These are phyloP conservation scores for Platerodrilus igneus DNA, from an alignment of 2,888 invertebrate species.

Conservation along the genomic window DNA sequence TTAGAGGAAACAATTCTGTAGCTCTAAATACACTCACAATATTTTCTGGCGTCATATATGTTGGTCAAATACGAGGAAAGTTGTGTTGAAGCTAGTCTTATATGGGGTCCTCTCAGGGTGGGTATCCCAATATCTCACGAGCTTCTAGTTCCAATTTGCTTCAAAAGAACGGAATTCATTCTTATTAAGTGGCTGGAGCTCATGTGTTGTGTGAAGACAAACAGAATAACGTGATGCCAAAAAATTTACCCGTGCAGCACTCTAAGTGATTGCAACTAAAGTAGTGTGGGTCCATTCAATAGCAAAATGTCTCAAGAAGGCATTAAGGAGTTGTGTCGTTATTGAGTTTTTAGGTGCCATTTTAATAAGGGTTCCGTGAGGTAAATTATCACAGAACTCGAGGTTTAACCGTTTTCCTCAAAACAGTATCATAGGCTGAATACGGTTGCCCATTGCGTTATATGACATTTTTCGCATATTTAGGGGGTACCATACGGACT, in stretches of 20 bases:
- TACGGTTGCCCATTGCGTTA: not conserved
- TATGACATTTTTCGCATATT: not conserved
- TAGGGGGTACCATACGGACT: not conserved
- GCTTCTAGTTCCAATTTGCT: conserved; percentile 1
- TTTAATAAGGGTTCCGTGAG: not conserved
- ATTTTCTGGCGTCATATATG: conserved; percentile 5
- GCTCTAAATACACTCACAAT: conserved; percentile 2
- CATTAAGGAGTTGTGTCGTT: not conserved
- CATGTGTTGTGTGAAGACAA: conserved; percentile 1
- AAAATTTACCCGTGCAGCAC: not conserved
- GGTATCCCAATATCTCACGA: conserved; percentile 1
- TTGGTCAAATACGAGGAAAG: not conserved
- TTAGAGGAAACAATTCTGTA: conserved; percentile 4
- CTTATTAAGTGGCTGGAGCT: not conserved
- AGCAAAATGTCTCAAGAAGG: not conserved
- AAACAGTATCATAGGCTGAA: not conserved
- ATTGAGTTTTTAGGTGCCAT: not conserved
- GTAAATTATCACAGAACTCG: conserved; percentile 2
- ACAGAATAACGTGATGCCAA: too few species aligned
- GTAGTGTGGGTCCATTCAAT: not conserved
- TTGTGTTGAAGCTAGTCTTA: conserved; percentile 1
- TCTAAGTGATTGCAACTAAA: not conserved
- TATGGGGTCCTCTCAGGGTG: not conserved
- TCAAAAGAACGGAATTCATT: conserved; percentile 4
- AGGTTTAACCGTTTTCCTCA: not conserved